Conservation (phyloP, 2,888 invertebrate species). For the Drosophila demipolita region DNA sequence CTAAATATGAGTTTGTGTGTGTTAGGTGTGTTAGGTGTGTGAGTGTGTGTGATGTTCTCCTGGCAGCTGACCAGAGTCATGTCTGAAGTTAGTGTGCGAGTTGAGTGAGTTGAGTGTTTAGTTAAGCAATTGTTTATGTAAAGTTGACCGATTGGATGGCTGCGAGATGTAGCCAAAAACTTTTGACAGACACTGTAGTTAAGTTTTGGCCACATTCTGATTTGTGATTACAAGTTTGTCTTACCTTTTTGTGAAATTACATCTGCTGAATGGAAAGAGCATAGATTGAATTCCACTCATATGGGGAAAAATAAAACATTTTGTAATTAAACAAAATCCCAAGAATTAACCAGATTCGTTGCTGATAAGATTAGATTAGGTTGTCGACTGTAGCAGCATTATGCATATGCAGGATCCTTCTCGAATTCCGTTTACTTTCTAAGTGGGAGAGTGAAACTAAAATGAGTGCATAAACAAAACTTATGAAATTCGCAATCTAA, state of each 20-base stretch:
- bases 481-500: neutral
- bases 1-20: neutral
- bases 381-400: neutral
- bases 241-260: slow-evolving; percentile 16
- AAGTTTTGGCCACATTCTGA: slow-evolving; percentile 33
- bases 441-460: no score
- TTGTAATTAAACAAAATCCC: neutral
- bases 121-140: slow-evolving; percentile 76
- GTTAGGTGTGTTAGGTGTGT: slow-evolving; percentile 1
- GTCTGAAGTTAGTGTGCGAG: slow-evolving; percentile 40
- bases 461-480: no score
- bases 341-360: neutral
- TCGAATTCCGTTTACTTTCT: neutral
- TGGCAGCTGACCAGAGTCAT: slow-evolving; percentile 42
- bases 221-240: slow-evolving; percentile 25
- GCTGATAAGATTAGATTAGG: neutral
- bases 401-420: neutral
- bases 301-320: neutral
- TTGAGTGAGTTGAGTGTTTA: slow-evolving; percentile 57
- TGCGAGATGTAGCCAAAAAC: slow-evolving; percentile 38
- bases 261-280: slow-evolving; percentile 1
- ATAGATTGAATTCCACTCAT: neutral
- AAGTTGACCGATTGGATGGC: slow-evolving; percentile 51
- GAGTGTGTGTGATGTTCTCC: slow-evolving; percentile 4
- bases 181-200: slow-evolving; percentile 55